Percentiles rank a stretch among this genome's conserved stretches.
These are phyloP conservation scores for Tethea ocularis DNA, from an alignment of 2,888 invertebrate species.

Conservation along the genomic window DNA sequence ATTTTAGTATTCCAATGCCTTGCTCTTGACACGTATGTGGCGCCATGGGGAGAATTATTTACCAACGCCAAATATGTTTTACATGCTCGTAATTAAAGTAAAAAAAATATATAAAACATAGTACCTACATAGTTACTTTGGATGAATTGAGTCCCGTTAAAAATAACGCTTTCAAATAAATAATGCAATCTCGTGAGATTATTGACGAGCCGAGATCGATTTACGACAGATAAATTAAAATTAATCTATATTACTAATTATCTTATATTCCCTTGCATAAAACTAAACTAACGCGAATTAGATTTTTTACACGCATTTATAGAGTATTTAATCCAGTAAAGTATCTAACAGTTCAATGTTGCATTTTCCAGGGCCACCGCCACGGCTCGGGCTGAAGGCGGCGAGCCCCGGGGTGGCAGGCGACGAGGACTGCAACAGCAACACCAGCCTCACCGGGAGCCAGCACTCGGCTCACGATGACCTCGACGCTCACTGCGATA, in stretches of 20 bases:
- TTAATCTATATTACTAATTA: no score
- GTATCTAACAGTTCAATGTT: slow-evolving; percentile 13
- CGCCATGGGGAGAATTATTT: slow-evolving; percentile 49
- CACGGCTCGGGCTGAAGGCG: slow-evolving; percentile 81
- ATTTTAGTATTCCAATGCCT: slow-evolving; percentile 55
- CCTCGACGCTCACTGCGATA: slow-evolving; percentile 86
- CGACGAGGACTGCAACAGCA: slow-evolving; percentile 81
- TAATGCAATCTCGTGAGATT: no score
- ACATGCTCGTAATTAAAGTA: slow-evolving; percentile 21
- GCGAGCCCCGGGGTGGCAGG: slow-evolving; percentile 76
- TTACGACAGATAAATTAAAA: no score
- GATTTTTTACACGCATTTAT: background rate
- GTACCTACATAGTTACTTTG: no score
- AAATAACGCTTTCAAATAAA: background rate
- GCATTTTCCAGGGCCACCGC: slow-evolving; percentile 79
- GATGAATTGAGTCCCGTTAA: background rate
- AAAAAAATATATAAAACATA: no score
- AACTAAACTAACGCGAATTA: no score
- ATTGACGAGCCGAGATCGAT: no score
- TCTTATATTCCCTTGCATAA: no score
- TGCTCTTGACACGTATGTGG: slow-evolving; percentile 53
- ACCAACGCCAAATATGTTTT: slow-evolving; percentile 37
- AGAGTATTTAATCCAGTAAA: background rate
- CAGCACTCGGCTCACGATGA: slow-evolving; percentile 78
- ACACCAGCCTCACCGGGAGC: slow-evolving; percentile 80